Conservation (phyloP, 1,140 invertebrate genomes). For the Tetramorium simillimum region DNA sequence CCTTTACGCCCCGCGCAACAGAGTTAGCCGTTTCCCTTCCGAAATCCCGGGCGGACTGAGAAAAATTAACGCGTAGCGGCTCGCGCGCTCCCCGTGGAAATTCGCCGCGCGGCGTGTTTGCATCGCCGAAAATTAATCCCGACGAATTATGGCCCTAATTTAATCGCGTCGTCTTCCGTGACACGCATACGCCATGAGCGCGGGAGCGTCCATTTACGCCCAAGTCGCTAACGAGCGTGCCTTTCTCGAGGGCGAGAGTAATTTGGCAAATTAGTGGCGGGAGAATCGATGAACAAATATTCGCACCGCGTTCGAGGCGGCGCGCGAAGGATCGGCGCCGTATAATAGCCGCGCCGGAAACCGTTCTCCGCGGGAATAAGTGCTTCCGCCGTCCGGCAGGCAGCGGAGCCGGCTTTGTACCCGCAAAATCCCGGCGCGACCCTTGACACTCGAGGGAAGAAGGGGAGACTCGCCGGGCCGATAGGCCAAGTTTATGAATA, state of each 20-base stretch:
- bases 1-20: not conserved
- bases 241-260: slow-evolving; percentile 33
- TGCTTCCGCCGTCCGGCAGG: not conserved
- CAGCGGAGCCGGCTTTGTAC: not conserved
- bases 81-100: slow-evolving; percentile 1
- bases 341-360: slow-evolving; percentile 43
- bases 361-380: slow-evolving; percentile 4
- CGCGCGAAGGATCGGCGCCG: slow-evolving; percentile 11
- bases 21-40: not conserved
- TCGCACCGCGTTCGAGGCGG: not conserved
- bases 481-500: slow-evolving; percentile 48
- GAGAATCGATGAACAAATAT: slow-evolving; percentile 45
- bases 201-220: slow-evolving; percentile 30
- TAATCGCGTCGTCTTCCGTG: slow-evolving; percentile 49
- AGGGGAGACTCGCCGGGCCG: not conserved
- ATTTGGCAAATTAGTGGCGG: slow-evolving; percentile 50
- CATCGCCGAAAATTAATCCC: slow-evolving; percentile 53
- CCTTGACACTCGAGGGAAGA: not conserved
- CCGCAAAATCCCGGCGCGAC: slow-evolving; percentile 19
- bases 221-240: slow-evolving; percentile 46
- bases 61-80: slow-evolving; percentile 34
- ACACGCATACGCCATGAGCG: slow-evolving; percentile 36
- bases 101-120: slow-evolving; percentile 39
- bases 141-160: slow-evolving; percentile 53
- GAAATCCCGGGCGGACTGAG: not conserved